Conservation (phyloP, 2,113 vertebrate genomes). For the Salvelinus sp. region DNA sequence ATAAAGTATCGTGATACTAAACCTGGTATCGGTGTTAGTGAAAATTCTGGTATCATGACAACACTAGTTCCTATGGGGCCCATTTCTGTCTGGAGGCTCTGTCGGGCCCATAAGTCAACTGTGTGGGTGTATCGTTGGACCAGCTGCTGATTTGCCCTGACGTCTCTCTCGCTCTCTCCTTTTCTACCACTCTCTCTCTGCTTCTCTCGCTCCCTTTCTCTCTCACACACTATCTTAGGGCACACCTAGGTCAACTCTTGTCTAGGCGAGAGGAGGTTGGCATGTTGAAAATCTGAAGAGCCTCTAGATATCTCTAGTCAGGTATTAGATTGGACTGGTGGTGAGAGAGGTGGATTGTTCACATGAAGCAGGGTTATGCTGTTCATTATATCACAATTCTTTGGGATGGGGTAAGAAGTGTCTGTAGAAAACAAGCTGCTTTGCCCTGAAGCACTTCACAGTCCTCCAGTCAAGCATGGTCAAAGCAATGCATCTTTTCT, state of each 20-base stretch:
- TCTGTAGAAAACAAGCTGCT: too few species aligned
- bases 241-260: background rate
- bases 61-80: background rate
- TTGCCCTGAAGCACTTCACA: too few species aligned
- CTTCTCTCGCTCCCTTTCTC: background rate
- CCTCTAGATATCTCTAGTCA: background rate
- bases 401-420: too few species aligned
- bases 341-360: too few species aligned
- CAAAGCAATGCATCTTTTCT: background rate
- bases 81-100: background rate
- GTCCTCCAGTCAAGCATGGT: too few species aligned
- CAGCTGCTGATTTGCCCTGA: background rate
- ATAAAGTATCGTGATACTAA: too few species aligned
- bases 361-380: background rate
- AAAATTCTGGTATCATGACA: too few species aligned
- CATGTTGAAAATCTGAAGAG: background rate
- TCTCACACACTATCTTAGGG: background rate
- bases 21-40: background rate
- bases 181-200: background rate
- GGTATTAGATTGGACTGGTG: too few species aligned
- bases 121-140: background rate
- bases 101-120: background rate
- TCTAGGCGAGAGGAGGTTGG: background rate
- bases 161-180: background rate
- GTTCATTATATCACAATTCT: background rate